Base-by-base conservation (phyloP, 2,797 vertebrate genomes). In the Enteromius treurensis region DNA sequence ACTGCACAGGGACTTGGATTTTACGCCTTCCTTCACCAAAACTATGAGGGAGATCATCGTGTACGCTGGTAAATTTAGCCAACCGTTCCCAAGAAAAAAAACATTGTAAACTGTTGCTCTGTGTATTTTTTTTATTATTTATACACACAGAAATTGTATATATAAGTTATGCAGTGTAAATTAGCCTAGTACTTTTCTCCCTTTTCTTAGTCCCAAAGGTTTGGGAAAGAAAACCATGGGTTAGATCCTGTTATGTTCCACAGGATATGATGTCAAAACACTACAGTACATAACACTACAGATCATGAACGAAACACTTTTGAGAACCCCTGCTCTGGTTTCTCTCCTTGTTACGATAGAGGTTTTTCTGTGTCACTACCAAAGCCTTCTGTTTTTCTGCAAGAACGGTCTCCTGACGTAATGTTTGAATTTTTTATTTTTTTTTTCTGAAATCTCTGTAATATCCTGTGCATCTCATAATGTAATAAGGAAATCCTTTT, bases 101-200 rank as follows among this genome's bases (percentile, higher is more conserved):
- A 85, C 86, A 73, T 92, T 94, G 93, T 85, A 89, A 87, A 90
- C 92, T 92, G 87, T 84, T 88, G 91, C 88, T 91, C 90, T 90
- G 76, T 89, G 90, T 94, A 89, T 86, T 94, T 91, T 92, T 87
- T 94, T 91, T 93, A 95, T 96, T 95, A 26, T 26, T 26, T 96
- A 97, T 95, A 94, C 92, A 90, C 96, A 86, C 32, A 69, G 11
- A 92, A 95, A 94, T 93, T 95, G 93, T 98, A 98, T 98, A 97
- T 98, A 98, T 98, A 94, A 97, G 95, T 95, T 93, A 94, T 93
- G 90, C 94, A 95, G 91, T 96, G 92, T 93, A 96, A 89, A 95
- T 94, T 92, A 55, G 53, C 8, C 8, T 55, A 85, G 84, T 97
- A 95, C 87, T 85, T 90, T 91, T 88, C 86, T 49, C 68, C 55